Conservation (phyloP, 2,888 invertebrate genomes). For the Caenorhabditis plicata region DNA sequence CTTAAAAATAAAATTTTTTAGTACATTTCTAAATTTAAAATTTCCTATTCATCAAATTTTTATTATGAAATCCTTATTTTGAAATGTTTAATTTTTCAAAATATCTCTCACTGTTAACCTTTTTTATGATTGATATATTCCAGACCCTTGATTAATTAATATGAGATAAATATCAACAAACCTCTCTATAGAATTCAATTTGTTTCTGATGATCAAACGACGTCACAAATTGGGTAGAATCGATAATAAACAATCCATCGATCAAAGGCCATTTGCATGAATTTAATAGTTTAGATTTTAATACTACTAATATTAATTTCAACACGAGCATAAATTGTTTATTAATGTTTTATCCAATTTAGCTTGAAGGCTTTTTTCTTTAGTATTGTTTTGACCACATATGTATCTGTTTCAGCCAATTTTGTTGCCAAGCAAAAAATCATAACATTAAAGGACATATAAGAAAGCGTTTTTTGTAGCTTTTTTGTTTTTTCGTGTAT, state of each 20-base stretch:
- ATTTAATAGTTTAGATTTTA: background rate
- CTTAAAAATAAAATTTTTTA: too few relatives aligned
- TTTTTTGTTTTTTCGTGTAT: too few relatives aligned
- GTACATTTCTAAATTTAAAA: background rate
- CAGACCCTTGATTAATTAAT: background rate
- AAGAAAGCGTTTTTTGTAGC: too few relatives aligned
- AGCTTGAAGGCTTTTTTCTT: too few relatives aligned
- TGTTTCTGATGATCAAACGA: conserved; percentile 42
- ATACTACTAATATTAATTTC: background rate
- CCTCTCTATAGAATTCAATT: conserved; percentile 41
- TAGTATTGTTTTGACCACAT: too few relatives aligned
- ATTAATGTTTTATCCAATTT: too few relatives aligned
- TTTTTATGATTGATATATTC: background rate
- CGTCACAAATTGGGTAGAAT: conserved; percentile 51
- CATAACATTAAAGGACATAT: too few relatives aligned
- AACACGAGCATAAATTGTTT: too few relatives aligned
- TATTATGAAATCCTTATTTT: background rate
- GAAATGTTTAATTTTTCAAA: background rate
- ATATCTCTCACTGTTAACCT: background rate
- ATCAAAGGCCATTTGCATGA: conserved; percentile 47
- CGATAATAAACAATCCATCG: conserved; percentile 56
- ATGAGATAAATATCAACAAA: conserved; percentile 1
- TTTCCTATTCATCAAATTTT: background rate
- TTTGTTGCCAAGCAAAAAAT: too few relatives aligned
- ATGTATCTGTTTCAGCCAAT: too few relatives aligned